Percentiles rank a stretch among this genome's conserved stretches.
phyloP scores from a whole-genome alignment of 2,797 vertebrate genomes.

The Crenichthys baileyi region DNA sequence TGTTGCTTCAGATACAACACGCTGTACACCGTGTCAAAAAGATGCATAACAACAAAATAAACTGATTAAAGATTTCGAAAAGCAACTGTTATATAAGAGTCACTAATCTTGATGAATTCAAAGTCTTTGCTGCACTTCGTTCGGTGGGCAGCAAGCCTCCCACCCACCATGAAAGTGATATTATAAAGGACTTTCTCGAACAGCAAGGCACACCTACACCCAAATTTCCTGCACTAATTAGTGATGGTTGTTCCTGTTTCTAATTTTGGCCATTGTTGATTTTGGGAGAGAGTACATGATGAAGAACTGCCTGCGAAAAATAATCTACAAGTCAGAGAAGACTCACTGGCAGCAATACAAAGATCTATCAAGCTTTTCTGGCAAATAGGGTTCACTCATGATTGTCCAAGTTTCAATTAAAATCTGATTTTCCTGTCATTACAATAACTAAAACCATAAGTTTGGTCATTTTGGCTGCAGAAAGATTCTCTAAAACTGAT shows the following conservation, averaged over 20 bases:
- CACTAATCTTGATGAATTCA: neutral
- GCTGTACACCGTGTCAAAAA: neutral
- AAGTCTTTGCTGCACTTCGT: neutral
- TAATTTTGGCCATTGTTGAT: neutral
- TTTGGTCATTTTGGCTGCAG: too few relatives aligned
- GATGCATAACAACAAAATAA: neutral
- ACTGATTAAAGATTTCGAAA: neutral
- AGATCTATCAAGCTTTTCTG: neutral
- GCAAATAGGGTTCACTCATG: neutral
- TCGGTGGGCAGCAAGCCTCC: neutral
- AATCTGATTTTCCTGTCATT: neutral
- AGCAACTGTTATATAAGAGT: neutral
- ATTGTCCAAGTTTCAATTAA: neutral
- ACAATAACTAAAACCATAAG: too few relatives aligned
- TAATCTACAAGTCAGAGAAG: neutral
- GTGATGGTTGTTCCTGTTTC: neutral
- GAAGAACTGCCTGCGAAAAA: neutral
- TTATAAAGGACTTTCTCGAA: neutral
- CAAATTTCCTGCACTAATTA: neutral
- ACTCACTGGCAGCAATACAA: neutral
- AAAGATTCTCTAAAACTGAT: too few relatives aligned
- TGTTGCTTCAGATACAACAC: neutral
- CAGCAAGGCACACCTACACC: neutral
- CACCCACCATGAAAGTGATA: neutral
- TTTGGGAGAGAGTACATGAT: neutral